Base-by-base conservation (phyloP, 2,113 vertebrate genomes). In the Psephotus haematonotus region DNA sequence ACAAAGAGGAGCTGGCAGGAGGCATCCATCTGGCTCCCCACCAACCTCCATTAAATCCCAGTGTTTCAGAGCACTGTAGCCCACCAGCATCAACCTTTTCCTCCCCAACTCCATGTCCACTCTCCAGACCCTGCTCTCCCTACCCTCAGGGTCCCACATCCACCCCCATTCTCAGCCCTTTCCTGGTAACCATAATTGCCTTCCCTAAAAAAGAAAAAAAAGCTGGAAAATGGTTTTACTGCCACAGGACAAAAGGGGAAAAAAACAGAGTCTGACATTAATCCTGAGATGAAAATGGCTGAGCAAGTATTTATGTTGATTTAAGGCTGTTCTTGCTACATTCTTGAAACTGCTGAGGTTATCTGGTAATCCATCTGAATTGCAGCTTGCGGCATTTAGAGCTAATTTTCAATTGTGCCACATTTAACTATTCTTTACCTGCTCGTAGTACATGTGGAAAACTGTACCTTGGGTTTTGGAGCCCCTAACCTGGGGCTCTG, bases 231-330 rank as follows among this genome's bases (percentile, higher is more conserved):
- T 39, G 2, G 9, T 65, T 96, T 93, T 82, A 69, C 49, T 82
- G 82, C 65, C 57, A 76, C 29, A 50, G 69, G 52, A 87, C 11
- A 77, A 43, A 62, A 87, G 8, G 16, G 57, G 22, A 22, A 31
- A 41, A 47, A 62, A 70, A 46, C 46, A n/a, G 43, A 39, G 13
- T 3, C 92, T 86, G 79, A 88, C 68, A 43, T 88, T 69, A 93
- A 92, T 93, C 72, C 81, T 33, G 49, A 72, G 72, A 84, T 41
- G 52, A 87, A 96, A 95, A 93, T 88, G 65, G 74, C 80, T 89
- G 74, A 96, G 79, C 87, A 90, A 96, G 88, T 92, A 83, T 88
- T 95, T 89, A 47, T 84, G 93, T 92, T 93, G 96, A 93, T 94
- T 96, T 97, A 95, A 76, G 74, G 63, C 88, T 93, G 91, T 86